Evolutionary conservation across 2,113 vertebrate species (phyloP), one percentile per base, ranked within the genome.

Genomic region (Machaerirhynchus nigripectus): DNA sequence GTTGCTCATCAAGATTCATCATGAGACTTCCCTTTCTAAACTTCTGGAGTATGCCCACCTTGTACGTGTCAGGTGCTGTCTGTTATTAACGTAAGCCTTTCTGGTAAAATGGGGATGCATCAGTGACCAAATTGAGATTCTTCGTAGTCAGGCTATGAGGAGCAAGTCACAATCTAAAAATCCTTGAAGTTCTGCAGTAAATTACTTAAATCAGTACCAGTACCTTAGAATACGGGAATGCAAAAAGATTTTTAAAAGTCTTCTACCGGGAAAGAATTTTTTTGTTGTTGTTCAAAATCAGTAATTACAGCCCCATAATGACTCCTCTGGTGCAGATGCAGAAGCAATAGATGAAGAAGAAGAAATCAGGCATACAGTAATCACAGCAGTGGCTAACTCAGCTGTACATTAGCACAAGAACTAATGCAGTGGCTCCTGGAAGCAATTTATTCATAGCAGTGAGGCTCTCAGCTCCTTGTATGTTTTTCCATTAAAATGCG

Each of bases 301-400:
- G 94, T 93, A 91, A 95, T 97, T 96, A 91, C 30, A 84, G 40
- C 57, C 73, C 59, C 40, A 5, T 94, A 64, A 95, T 13, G 18
- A 81, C 52, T 75, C 67, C 74, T 95, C 40, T 87, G 91, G 79
- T 96, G 71, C 76, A 93, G 95, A 76, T 81, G 50, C 80, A 86
- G 92, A 95, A 97, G 86, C 87, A 92, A 33, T 31, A 95, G 83
- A 71, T 3, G 23, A 50, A 24, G 89, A 53, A 90, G 74, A 93
- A 96, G 89, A 46, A 94, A 77, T 87, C 93, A 83, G 90, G 95
- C 27, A 70, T 82, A 10, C 17, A 74, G 75, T 73, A 74, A 79
- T 89, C 27, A 15, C 84, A 92, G 91, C 92, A 93, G 84, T 68
- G 80, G 52, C 42, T 73, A 81, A 84, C 53, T 50, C 7, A 16